A percentile compares a stretch with the other conserved stretches of the same genome.
These are phyloP conservation scores for Pasiphila rectangulata DNA, from an alignment of 2,888 invertebrate species.

Conservation along the genomic window DNA sequence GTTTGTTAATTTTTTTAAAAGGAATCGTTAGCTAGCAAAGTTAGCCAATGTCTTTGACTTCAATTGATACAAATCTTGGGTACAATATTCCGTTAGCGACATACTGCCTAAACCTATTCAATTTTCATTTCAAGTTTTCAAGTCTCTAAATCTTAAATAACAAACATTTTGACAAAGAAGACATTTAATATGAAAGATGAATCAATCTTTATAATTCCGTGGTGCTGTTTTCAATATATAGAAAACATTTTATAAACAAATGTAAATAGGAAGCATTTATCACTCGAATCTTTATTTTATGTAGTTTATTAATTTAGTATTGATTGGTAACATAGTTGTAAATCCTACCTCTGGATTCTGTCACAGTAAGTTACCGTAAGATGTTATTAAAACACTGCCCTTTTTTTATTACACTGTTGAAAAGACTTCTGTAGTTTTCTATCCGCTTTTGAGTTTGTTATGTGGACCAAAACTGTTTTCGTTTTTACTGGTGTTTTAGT, in stretches of 20 bases:
- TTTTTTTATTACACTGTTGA: constrained; percentile 2
- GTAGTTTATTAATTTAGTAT: not conserved
- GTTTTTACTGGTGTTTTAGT: not conserved
- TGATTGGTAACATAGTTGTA: not conserved
- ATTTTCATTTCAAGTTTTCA: too few relatives aligned
- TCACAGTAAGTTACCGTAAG: constrained; percentile 4
- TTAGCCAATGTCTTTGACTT: too few relatives aligned
- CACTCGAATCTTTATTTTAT: not conserved
- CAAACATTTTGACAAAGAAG: too few relatives aligned
- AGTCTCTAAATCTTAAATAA: too few relatives aligned
- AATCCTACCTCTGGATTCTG: too few relatives aligned
- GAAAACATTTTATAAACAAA: not conserved
- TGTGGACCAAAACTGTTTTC: not conserved
- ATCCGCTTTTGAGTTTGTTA: not conserved
- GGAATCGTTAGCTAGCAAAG: too few relatives aligned
- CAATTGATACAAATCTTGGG: too few relatives aligned
- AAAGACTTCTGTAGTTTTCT: too few relatives aligned
- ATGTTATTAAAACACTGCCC: constrained; percentile 14
- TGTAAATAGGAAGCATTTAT: constrained; percentile 1
- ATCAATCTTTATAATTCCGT: not conserved
- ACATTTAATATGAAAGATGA: too few relatives aligned
- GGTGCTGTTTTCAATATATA: not conserved
- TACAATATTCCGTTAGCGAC: too few relatives aligned
- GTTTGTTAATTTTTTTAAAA: too few relatives aligned
- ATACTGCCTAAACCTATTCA: too few relatives aligned